Evolutionary conservation across 2,797 vertebrate species (phyloP).

Genomic region (Masticophis lateralis): DNA sequence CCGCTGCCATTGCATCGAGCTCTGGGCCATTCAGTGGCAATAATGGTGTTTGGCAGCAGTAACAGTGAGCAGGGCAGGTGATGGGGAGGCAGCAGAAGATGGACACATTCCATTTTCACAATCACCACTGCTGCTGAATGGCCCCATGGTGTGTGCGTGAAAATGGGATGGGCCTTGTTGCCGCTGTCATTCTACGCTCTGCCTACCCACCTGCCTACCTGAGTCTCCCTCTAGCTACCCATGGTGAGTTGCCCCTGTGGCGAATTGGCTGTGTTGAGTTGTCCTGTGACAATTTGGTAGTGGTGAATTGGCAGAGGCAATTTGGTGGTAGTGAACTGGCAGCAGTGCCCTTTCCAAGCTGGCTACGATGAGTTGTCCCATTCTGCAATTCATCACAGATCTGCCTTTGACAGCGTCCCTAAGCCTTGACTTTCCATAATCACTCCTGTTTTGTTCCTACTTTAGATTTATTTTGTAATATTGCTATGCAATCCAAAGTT

Average conservation of each 20-base stretch:
- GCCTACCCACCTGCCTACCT: not conserved
- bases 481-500: not conserved
- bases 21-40: not conserved
- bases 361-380: not conserved
- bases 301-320: not conserved
- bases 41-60: not conserved
- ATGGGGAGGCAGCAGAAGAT: not conserved
- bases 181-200: fast-evolving
- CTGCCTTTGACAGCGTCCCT: not conserved
- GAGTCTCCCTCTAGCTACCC: not conserved
- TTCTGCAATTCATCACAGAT: not conserved
- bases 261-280: not conserved
- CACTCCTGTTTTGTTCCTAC: not conserved
- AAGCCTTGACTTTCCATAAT: not conserved
- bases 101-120: not conserved
- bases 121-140: not conserved
- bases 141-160: not conserved
- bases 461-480: not conserved
- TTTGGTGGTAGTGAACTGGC: not conserved
- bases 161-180: not conserved
- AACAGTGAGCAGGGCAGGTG: not conserved
- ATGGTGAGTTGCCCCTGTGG: not conserved
- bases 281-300: not conserved
- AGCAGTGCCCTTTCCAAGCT: not conserved
- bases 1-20: not conserved